Base-by-base conservation (phyloP, 1,140 invertebrate species). In the Microvelia longipes region DNA sequence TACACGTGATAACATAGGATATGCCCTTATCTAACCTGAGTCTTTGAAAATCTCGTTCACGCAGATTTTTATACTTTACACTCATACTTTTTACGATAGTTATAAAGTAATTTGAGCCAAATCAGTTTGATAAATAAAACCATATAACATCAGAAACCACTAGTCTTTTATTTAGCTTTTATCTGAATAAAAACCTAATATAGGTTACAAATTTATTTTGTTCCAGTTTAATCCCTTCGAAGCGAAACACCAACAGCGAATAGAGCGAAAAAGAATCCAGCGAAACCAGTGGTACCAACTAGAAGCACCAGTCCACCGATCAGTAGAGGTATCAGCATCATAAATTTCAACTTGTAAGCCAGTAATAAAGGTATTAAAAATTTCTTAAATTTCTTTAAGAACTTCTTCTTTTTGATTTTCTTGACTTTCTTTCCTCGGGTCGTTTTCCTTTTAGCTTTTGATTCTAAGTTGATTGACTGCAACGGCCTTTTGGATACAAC, bases 201-300 rank as follows among this genome's bases (percentile, higher is more conserved):
- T 60, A 60, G 5, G 50, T 60, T 19, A 19, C 50, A 60, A 19
- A 60, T 5, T 19, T 19, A 60, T 11, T 5, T 60, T 5, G 5
- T 60, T 60, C 50, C 69, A 62, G 63, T 14, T 79, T 71, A 79
- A 24, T 78, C 74, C 24, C 74, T 70, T 66, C 81, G 82, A 60
- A 83, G 76, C 26, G 82, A 83, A 70, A 87, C 80, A 1, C 84
- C 84, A 1, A 85, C 82, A 0, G 85, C 88, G 75, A 92, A 92
- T 1, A 92, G 78, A 1, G 90, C 88, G 77, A 92, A 92, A 81
- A 92, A 92, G 79, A 92, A 92, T 71, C 90, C 90, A 19, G 88
- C 90, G 35, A 92, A 78, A 5, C 88, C 86, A 2, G 90, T 90
- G 1, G 88, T 87, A 66, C 87, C 88, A 0, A 88, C 85, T 26